Base-by-base conservation (phyloP, 2,888 invertebrate species). In the Dynastes grantii region DNA sequence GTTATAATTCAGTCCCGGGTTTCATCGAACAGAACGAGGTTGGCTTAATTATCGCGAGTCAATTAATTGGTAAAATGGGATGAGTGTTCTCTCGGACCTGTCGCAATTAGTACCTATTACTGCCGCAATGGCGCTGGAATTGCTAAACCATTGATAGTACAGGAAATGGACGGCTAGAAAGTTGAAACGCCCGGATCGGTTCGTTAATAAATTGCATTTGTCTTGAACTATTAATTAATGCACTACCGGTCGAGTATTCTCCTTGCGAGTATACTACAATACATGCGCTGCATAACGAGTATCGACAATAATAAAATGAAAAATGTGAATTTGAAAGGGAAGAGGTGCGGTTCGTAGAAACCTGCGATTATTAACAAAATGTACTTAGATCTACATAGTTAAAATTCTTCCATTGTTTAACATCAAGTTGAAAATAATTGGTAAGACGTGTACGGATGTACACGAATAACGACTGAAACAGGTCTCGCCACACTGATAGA, bases 1-100 rank as follows among this genome's bases (percentile, higher is more conserved):
- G 84, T 85, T 85, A 84, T 84, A 84, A 85, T 83, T 81, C 81
- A 82, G 84, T 83, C 83, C 83, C 82, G 82, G 85, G 85, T 84
- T 84, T 84, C 84, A 81, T 75, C 85, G 85, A 85, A 86, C 85
- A 84, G 84, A 85, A 85, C 85, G 85, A 84, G 85, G 85, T 85
- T 86, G 86, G 87, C 87, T 87, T 88, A 87, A 88, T 88, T 87
- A 88, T 88, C 87, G 85, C 86, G 85, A 87, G 87, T 87, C 87
- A 87, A 87, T 88, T 87, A 87, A 88, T 88, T 86, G 87, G 86
- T 86, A 85, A 86, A 87, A 85, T 85, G 85, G 86, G 85, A 84
- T 83, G 84, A 80, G 82, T 80, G 81, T 82, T 84, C 83, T 81
- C 83, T 84, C 83, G 84, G 85, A 85, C 85, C 85, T 85, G 85